phyloP scores from a whole-genome alignment of 2,113 vertebrate genomes.

The Bubalus kerabau region DNA sequence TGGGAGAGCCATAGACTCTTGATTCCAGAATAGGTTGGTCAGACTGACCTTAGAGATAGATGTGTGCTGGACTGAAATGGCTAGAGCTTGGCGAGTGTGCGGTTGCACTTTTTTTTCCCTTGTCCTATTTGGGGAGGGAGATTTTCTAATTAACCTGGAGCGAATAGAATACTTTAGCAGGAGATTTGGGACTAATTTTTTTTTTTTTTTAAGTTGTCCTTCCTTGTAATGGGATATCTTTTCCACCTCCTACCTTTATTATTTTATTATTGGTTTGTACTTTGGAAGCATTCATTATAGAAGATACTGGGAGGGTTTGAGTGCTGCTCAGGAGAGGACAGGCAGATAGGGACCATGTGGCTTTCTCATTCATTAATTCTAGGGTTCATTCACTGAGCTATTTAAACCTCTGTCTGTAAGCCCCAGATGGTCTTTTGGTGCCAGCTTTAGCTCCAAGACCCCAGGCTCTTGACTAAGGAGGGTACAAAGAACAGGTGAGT shows the following conservation, averaged over 20 bases:
- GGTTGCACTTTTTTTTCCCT: not conserved
- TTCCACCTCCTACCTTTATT: not conserved
- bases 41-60: not conserved
- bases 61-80: not conserved
- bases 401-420: conserved; percentile 80
- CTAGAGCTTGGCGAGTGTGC: not conserved
- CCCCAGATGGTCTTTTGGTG: conserved; percentile 80
- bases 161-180: not conserved
- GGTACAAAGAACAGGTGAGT: conserved; percentile 72
- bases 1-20: not conserved
- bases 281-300: conserved; percentile 68
- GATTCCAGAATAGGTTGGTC: not conserved
- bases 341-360: conserved; percentile 74
- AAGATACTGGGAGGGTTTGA: conserved; percentile 73
- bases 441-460: conserved; percentile 70
- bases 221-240: not conserved
- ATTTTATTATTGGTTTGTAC: conserved; percentile 24
- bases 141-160: not conserved
- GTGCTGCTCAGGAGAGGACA: conserved; percentile 63
- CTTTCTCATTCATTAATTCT: conserved; percentile 80
- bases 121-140: not conserved
- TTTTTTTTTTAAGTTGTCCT: conserved; percentile 31
- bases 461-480: conserved; percentile 71
- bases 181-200: conserved; percentile 37
- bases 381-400: conserved; percentile 78